These are phyloP conservation scores for Brachionus angularis DNA, from an alignment of 1,140 invertebrate species.

Conservation along the genomic window DNA sequence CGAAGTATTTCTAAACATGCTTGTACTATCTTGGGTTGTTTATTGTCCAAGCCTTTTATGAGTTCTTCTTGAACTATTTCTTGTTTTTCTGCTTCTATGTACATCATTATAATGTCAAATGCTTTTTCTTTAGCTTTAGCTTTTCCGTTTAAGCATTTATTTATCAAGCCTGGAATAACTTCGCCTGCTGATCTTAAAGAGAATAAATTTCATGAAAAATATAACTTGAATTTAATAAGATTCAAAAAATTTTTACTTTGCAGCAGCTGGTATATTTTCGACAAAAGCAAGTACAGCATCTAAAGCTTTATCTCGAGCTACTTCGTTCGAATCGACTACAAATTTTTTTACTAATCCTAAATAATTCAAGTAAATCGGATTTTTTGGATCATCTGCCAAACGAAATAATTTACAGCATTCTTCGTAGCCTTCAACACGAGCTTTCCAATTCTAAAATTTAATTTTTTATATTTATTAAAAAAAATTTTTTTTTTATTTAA, in stretches of 20 bases:
- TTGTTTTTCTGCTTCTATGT: slow-evolving; percentile 90
- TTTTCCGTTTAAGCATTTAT: slow-evolving; percentile 85
- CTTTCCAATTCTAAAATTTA: slow-evolving; percentile 75
- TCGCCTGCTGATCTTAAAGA: slow-evolving; percentile 75
- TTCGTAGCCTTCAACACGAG: slow-evolving; percentile 84
- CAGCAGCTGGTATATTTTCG: slow-evolving; percentile 47
- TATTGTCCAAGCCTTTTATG: slow-evolving; percentile 81
- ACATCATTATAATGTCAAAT: slow-evolving; percentile 82
- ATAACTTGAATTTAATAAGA: slow-evolving; percentile 49
- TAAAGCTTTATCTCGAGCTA: slow-evolving; percentile 89
- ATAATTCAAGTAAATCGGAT: slow-evolving; percentile 85
- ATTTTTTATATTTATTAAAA: slow-evolving; percentile 60
- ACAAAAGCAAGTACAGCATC: slow-evolving; percentile 83
- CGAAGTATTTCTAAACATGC: slow-evolving; percentile 74
- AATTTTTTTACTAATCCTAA: slow-evolving; percentile 88
- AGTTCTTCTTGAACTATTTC: slow-evolving; percentile 78
- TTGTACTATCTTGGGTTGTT: slow-evolving; percentile 88
- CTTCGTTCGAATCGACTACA: slow-evolving; percentile 86
- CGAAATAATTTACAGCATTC: slow-evolving; percentile 81
- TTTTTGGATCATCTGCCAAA: slow-evolving; percentile 69
- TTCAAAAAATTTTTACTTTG: slow-evolving; percentile 59
- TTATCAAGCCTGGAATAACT: slow-evolving; percentile 79
- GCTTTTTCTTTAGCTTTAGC: slow-evolving; percentile 85
- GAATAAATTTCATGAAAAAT: no score
- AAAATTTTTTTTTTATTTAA: slow-evolving; percentile 34